Conservation (phyloP, 2,797 vertebrate genomes). For the Eptatretus atami region DNA sequence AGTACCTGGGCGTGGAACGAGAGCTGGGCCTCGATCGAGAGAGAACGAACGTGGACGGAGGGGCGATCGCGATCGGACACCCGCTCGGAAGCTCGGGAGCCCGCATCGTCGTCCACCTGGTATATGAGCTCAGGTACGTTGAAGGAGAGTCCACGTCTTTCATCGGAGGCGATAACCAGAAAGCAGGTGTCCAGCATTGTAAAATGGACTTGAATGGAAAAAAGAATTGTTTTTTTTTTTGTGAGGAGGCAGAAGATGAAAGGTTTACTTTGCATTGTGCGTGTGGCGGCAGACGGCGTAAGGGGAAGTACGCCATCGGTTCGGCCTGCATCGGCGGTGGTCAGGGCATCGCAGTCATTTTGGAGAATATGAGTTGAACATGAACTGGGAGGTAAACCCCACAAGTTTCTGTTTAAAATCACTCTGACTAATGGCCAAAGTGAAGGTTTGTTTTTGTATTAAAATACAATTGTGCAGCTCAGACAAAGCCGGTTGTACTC, state of each 20-base stretch:
- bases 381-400: too few relatives aligned
- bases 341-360: constrained; percentile 56
- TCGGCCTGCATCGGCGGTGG: constrained; percentile 88
- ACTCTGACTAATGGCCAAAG: too few relatives aligned
- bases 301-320: constrained; percentile 52
- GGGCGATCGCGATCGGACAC: constrained; percentile 71
- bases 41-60: constrained; percentile 52
- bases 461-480: too few relatives aligned
- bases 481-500: too few relatives aligned
- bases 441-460: too few relatives aligned
- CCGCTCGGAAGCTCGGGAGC: constrained; percentile 56
- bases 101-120: constrained; percentile 54
- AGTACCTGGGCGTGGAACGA: constrained; percentile 53
- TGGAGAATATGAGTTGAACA: constrained; percentile 20
- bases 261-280: constrained; percentile 5
- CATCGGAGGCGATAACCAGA: too few relatives aligned
- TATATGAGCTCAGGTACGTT: constrained; percentile 47
- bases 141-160: too few relatives aligned
- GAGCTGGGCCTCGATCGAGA: constrained; percentile 36
- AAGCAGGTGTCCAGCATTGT: not conserved
- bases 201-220: not conserved
- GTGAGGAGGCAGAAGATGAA: not conserved
- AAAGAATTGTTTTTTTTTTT: not conserved
- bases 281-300: constrained; percentile 26
- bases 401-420: too few relatives aligned